Conservation (phyloP, 2,888 invertebrate genomes). For the Hyposoter dolosus region DNA sequence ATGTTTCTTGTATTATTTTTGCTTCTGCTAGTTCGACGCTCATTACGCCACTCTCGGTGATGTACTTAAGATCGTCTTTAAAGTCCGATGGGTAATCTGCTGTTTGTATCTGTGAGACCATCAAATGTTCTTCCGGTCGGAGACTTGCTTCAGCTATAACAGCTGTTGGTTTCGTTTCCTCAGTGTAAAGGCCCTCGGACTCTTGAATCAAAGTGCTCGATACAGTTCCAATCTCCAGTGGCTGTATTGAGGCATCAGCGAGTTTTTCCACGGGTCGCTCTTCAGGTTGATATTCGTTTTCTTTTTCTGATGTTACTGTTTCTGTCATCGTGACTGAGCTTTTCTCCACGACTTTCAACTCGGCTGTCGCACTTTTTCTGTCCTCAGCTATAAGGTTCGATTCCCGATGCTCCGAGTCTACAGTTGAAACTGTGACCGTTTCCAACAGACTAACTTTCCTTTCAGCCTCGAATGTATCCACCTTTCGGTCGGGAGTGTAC, state of each 20-base stretch:
- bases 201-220: slow-evolving; percentile 89
- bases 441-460: slow-evolving; percentile 82
- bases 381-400: slow-evolving; percentile 86
- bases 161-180: slow-evolving; percentile 85
- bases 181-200: slow-evolving; percentile 87
- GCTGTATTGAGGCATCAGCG: slow-evolving; percentile 84
- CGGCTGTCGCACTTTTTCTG: slow-evolving; percentile 86
- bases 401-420: slow-evolving; percentile 89
- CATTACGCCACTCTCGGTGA: slow-evolving; percentile 86
- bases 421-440: slow-evolving; percentile 87
- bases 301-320: slow-evolving; percentile 88
- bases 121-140: slow-evolving; percentile 87
- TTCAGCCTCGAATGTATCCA: slow-evolving; percentile 77
- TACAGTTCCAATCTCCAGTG: slow-evolving; percentile 87
- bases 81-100: slow-evolving; percentile 86
- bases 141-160: slow-evolving; percentile 87
- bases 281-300: slow-evolving; percentile 85
- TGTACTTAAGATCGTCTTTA: slow-evolving; percentile 86
- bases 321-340: slow-evolving; percentile 87
- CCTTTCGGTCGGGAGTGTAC: slow-evolving; percentile 82
- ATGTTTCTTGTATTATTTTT: slow-evolving; percentile 87
- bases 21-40: slow-evolving; percentile 88
- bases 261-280: slow-evolving; percentile 81
- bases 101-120: slow-evolving; percentile 87
- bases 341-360: slow-evolving; percentile 87